Percentiles rank a stretch among this genome's conserved stretches.
These are phyloP conservation scores for Mungos mungo DNA, from an alignment of 2,113 vertebrate species.

Conservation along the genomic window DNA sequence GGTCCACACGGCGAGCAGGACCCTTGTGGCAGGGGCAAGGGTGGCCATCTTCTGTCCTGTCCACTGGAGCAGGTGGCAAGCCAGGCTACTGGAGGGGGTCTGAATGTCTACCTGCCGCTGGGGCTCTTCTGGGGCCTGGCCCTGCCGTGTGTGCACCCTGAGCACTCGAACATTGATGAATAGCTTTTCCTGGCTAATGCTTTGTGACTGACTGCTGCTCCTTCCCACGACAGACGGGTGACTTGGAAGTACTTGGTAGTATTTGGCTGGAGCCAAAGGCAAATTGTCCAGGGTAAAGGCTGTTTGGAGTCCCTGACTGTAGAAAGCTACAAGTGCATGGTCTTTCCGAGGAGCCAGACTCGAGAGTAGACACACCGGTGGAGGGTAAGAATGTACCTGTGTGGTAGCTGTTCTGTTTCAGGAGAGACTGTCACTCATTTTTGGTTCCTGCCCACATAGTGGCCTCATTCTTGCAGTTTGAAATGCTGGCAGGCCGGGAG, in stretches of 20 bases:
- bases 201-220: neutral
- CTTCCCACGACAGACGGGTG: neutral
- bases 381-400: neutral
- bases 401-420: neutral
- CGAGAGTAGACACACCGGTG: neutral
- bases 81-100: neutral
- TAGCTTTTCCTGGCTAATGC: neutral
- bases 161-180: neutral
- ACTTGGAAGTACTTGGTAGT: neutral
- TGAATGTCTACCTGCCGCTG: neutral
- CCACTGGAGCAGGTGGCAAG: neutral
- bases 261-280: neutral
- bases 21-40: neutral
- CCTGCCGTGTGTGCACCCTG: accelerated
- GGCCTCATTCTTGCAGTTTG: neutral
- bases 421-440: accelerated
- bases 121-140: neutral
- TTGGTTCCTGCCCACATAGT: neutral
- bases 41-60: neutral
- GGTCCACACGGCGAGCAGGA: neutral
- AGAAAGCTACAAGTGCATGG: neutral
- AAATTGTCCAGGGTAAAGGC: neutral
- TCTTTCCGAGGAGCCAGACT: neutral
- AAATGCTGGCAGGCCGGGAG: neutral
- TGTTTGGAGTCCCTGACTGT: conserved; percentile 13